Percentiles rank a stretch among this genome's conserved stretches.
phyloP scores from a whole-genome alignment of 2,797 vertebrate species.

The Acanthurus tractus region DNA sequence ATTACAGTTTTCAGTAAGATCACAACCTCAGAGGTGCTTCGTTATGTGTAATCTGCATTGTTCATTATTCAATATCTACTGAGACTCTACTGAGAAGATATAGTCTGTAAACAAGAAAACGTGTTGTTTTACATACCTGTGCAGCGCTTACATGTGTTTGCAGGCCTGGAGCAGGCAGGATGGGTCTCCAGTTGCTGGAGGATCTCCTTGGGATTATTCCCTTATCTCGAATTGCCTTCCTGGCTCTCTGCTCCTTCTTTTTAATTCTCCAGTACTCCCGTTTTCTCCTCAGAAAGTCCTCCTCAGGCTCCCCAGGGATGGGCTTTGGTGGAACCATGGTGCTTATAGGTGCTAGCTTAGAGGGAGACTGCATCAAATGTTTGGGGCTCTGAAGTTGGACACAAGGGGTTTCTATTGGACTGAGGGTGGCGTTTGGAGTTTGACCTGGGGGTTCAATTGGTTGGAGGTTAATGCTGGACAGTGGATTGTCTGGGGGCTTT shows the following conservation, averaged over 20 bases:
- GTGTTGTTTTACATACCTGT: not conserved
- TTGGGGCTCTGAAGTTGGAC: slow-evolving; percentile 29
- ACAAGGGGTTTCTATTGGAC: slow-evolving; percentile 44
- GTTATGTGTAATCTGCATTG: not conserved
- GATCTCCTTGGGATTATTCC: slow-evolving; percentile 43
- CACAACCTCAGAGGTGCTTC: too few relatives aligned
- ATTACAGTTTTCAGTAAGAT: not conserved
- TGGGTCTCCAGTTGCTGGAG: slow-evolving; percentile 53
- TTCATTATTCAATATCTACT: not conserved
- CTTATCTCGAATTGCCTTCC: slow-evolving; percentile 80
- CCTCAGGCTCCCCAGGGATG: slow-evolving; percentile 72
- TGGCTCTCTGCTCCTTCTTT: slow-evolving; percentile 88
- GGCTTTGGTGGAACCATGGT: slow-evolving; percentile 73
- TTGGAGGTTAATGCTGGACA: slow-evolving; percentile 70
- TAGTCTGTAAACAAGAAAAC: not conserved
- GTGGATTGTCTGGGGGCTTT: slow-evolving; percentile 68
- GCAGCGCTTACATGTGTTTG: slow-evolving; percentile 52
- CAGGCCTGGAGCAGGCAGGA: slow-evolving; percentile 40
- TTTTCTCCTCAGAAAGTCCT: slow-evolving; percentile 82
- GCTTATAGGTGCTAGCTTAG: slow-evolving; percentile 19
- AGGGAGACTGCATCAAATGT: not conserved
- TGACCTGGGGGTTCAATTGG: slow-evolving; percentile 52
- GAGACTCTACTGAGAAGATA: not conserved
- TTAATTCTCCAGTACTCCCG: slow-evolving; percentile 88
- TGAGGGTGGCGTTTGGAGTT: slow-evolving; percentile 11